phyloP scores from a whole-genome alignment of 1,140 invertebrate genomes.

The Zophobas atratus region DNA sequence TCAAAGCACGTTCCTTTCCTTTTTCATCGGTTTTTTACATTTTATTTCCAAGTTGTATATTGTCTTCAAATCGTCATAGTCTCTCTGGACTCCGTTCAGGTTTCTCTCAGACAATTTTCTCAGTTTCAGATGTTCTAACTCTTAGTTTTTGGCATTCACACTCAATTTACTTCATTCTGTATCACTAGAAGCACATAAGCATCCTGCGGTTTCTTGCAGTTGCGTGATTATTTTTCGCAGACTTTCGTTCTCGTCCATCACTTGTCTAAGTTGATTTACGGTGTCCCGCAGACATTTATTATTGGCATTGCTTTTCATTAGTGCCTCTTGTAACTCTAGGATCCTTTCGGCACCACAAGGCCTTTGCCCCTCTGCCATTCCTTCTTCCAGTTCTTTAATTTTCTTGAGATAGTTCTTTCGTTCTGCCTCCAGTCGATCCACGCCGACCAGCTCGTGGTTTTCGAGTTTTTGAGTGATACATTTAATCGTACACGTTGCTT shows the following conservation, averaged over 20 bases:
- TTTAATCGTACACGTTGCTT: conserved; percentile 57
- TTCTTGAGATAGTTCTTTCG: conserved; percentile 56
- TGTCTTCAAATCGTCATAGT: too few species aligned
- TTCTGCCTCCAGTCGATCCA: conserved; percentile 46
- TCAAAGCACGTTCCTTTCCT: too few species aligned
- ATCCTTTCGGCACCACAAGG: conserved; percentile 10
- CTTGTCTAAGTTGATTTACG: conserved; percentile 34
- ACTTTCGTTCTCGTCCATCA: conserved; percentile 57
- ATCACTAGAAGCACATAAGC: too few species aligned
- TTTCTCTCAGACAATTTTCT: too few species aligned
- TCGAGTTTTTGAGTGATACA: conserved; percentile 47
- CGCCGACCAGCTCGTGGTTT: conserved; percentile 24
- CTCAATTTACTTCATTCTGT: too few species aligned
- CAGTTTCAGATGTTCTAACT: too few species aligned
- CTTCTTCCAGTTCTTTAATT: conserved; percentile 61
- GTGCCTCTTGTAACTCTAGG: conserved; percentile 53
- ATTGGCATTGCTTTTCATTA: conserved; percentile 50
- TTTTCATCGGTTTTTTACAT: too few species aligned
- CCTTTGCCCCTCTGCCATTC: conserved; percentile 46
- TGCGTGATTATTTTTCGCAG: conserved; percentile 58
- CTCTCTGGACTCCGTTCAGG: too few species aligned
- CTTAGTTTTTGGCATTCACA: too few species aligned
- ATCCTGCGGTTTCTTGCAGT: conserved; percentile 57
- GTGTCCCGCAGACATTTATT: conserved; percentile 31
- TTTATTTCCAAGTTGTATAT: too few species aligned